phyloP scores from a whole-genome alignment of 1,140 invertebrate species.

The Drosophila takahashii region DNA sequence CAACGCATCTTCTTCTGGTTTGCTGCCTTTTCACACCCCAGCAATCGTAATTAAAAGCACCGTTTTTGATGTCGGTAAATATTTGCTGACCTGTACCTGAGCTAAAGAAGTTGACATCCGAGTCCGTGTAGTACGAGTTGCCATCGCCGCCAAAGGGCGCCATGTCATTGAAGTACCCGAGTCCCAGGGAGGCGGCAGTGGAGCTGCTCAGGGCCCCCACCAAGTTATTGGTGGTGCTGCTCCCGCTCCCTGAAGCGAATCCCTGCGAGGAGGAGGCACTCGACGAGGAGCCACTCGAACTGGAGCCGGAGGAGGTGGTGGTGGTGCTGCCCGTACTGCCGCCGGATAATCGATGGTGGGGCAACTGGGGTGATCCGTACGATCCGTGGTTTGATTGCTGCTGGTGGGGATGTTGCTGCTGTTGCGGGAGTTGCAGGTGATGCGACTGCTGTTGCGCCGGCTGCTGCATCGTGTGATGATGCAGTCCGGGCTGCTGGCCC shows the following conservation, averaged over 20 bases:
- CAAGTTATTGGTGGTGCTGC: slow-evolving; percentile 30
- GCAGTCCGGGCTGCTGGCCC: slow-evolving; percentile 43
- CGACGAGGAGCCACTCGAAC: slow-evolving; percentile 63
- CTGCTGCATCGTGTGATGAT: slow-evolving; percentile 42
- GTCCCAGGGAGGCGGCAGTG: slow-evolving; percentile 73
- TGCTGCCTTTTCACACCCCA: slow-evolving; percentile 65
- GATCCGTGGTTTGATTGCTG: slow-evolving; percentile 14
- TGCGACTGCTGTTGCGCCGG: slow-evolving; percentile 41
- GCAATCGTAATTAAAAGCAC: slow-evolving; percentile 71
- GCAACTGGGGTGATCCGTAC: neutral
- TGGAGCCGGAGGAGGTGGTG: slow-evolving; percentile 73
- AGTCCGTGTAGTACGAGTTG: slow-evolving; percentile 76
- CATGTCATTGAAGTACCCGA: slow-evolving; percentile 81
- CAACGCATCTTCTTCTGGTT: slow-evolving; percentile 51
- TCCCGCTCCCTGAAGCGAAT: slow-evolving; percentile 26
- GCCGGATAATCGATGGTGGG: slow-evolving; percentile 76
- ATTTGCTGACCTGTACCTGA: slow-evolving; percentile 77
- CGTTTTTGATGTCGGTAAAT: slow-evolving; percentile 77
- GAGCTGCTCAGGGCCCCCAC: slow-evolving; percentile 68
- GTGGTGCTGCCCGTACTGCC: slow-evolving; percentile 78
- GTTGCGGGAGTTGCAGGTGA: slow-evolving; percentile 38
- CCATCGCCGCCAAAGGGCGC: slow-evolving; percentile 68
- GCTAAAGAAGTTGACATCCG: slow-evolving; percentile 84
- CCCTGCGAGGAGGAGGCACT: slow-evolving; percentile 62
- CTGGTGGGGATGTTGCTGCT: slow-evolving; percentile 57